Base-by-base conservation (phyloP, 2,797 vertebrate species). In the Sebastes vulpes region DNA sequence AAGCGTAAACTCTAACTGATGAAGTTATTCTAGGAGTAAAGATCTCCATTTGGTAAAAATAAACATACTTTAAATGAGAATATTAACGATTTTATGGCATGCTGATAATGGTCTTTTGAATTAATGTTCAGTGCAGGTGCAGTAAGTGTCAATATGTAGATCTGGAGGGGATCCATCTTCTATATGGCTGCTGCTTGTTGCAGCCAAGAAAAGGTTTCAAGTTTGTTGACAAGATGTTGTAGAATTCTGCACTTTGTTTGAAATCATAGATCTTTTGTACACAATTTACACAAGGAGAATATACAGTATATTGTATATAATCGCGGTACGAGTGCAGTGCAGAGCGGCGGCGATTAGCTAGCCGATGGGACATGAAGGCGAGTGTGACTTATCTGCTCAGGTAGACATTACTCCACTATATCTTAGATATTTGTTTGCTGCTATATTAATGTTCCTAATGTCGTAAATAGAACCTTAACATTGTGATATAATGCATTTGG, bases 201-300 rank as follows among this genome's bases (percentile, higher is more conserved):
- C 88, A 93, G 80, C 89, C 90, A 95, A 84, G 54, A 52, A 59
- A 59, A 20, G 31, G 14, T 46, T 67, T 21, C 14, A 63, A 3
- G 48, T 75, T 50, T 67, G 21, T 66, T 12, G 84, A 95, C 95
- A 90, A 95, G 90, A 91, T 90, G 89, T 88, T 88, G 92, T 48
- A 69, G 89, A 96, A 95, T 80, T 58, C 93, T 89, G 91, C 93
- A 95, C 92, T 93, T 95, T 93, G 82, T 38, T 38, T 75, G 96
- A 89, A 83, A 84, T 25, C 54, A 20, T 29, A 31, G 9, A 58
- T 93, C 91, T 95, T 92, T 65, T 66, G 38, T 61, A 29, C 29
- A 64, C 54, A 60, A 26, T 57, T 72, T 12, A 35, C 16, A 46
- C 3, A 18, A 46, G 0, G 42, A 46, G 42, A 46, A 46, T 46